A percentile compares a stretch with the other conserved stretches of the same genome.
Conservation (phyloP, 2,888 invertebrate species). For the Yponomeuta sedellus region DNA sequence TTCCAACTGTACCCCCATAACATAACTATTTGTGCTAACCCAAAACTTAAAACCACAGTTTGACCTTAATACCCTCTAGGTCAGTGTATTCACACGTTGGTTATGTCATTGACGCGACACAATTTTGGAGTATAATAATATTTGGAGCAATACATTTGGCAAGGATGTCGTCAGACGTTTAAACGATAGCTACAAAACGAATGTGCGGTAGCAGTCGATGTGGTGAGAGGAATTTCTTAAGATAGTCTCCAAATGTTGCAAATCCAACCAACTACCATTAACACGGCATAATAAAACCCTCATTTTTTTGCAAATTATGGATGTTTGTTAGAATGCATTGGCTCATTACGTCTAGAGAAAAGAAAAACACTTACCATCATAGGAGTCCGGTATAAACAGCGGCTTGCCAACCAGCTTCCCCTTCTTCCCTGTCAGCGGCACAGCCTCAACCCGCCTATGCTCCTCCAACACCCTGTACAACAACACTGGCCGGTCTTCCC, state of each 20-base stretch:
- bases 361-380: conserved; percentile 73
- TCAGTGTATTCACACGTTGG: background rate
- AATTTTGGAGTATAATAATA: background rate
- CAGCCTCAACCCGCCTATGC: conserved; percentile 79
- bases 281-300: too few relatives aligned
- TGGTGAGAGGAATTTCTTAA: too few relatives aligned
- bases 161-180: too few relatives aligned
- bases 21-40: too few relatives aligned
- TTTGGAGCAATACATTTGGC: too few relatives aligned
- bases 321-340: background rate
- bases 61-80: background rate
- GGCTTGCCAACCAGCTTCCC: conserved; percentile 76
- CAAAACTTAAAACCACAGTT: background rate
- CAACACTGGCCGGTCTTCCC: conserved; percentile 76
- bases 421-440: conserved; percentile 73
- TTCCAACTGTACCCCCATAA: too few relatives aligned
- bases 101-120: background rate
- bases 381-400: conserved; percentile 80
- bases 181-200: too few relatives aligned
- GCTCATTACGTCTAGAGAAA: background rate
- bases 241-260: too few relatives aligned
- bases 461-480: conserved; percentile 79
- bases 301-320: too few relatives aligned
- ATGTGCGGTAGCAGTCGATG: too few relatives aligned
- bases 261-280: too few relatives aligned